Evolutionary conservation across 2,797 vertebrate genomes (phyloP), one percentile per base, ranked within the genome.

Genomic region (Centroberyx gerrardi): DNA sequence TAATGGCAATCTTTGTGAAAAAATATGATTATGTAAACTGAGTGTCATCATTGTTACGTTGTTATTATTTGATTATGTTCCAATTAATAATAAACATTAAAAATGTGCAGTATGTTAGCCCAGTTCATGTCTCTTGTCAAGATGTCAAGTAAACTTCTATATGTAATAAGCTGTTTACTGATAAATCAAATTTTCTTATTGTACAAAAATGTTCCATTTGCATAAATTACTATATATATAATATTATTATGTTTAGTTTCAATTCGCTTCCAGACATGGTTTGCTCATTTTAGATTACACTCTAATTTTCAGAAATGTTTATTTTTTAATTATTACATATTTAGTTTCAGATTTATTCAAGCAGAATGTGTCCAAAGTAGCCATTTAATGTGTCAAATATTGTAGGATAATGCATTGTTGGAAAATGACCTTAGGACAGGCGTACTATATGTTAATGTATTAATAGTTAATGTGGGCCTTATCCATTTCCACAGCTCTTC

Each of bases 31-130:
- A 88, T 92, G 85, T 91, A 90, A 91, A 90, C 87, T 90, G 81
- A 88, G 88, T 95, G 93, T 92, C 91, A 92, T 91, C 90, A 88
- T 88, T 90, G 82, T 89, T 94, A 88, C 89, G 88, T 93, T 93
- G 83, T 90, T 81, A 83, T 90, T 88, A 92, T 90, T 88, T 91
- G 88, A 88, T 93, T 94, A 86, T 87, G 89, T 94, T 95, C 76
- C 84, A 89, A 84, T 92, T 93, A 95, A 91, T 94, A 96, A 95
- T 94, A 95, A 95, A 94, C 89, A 77, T 77, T 78, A 63, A 87
- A 94, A 90, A 92, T 78, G 27, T 83, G 62, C 75, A 62, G 22
- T 69, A 65, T 69, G 29, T 74, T 27, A 71, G 46, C 54, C 61
- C 40, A 52, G 13, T 27, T 66, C 1, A 44, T 73, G 55, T 80